Base-by-base conservation (phyloP, 2,113 vertebrate species). In the Nipponia nippon region DNA sequence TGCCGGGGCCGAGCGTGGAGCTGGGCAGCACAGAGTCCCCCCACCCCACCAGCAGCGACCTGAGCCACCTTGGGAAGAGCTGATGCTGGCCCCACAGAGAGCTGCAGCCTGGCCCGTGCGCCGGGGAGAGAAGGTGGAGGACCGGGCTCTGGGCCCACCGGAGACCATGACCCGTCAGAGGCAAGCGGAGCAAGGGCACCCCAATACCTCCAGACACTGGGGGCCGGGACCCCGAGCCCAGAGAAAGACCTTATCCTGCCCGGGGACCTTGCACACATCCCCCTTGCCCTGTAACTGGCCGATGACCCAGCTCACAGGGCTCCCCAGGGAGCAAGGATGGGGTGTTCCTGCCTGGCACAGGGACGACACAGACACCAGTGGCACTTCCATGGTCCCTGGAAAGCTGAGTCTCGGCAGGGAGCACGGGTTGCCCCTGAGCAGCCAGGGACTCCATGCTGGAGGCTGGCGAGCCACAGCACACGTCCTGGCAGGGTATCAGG, bases 111-210 rank as follows among this genome's bases (percentile, higher is more conserved):
- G 47, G 16, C 19, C 38, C 4, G 1, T 2, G 5, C 2, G 0
- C 11, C 0, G 1, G 16, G 38, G 21, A 66, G 20, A 59, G n/a
- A 46, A 44, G 17, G 27, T 11, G 3, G 15, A 86, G 42, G 44
- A 65, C 9, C 0, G 1, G 29, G 23, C 8, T 65, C 36, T 63
- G 14, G 55, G 27, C 27, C 11, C 50, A n/a, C 49, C 2, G 2
- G 62, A 76, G 21, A 69, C 38, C 2, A 2, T 1, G 2, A 32
- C 62, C 7, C 0, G 0, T 17, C 11, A 40, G 30, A 52, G 11
- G 23, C 4, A 6, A 63, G 75, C 0, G 1, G 42, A 67, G 53
- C 17, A 53, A 83, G 18, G 38, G 23, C 27, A 70, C 42, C 30
- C 19, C 29, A 61, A 6, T 27, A 53, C 34, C 26, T 73, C 61